Evolutionary conservation across 2,888 invertebrate genomes (phyloP).

Genomic region (Omphaloscelis lunosa): DNA sequence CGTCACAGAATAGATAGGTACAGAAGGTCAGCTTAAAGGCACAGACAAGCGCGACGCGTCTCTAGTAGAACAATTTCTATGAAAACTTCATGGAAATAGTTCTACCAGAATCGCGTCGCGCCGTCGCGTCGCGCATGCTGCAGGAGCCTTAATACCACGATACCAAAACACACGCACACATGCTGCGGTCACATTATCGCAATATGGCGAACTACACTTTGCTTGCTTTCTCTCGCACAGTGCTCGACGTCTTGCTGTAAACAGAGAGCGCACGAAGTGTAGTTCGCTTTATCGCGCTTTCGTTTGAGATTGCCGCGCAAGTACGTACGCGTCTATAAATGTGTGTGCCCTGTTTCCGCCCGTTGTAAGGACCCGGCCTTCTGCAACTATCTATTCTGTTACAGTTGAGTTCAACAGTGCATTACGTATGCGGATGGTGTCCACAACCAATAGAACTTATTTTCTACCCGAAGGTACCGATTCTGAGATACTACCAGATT

Average conservation of each 20-base stretch:
- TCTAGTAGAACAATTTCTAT: too few species aligned
- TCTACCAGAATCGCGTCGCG: too few species aligned
- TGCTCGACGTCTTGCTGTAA: not conserved
- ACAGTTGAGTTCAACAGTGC: conserved; percentile 35
- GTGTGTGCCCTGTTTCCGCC: not conserved
- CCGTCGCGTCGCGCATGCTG: too few species aligned
- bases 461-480: conserved; percentile 33
- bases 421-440: conserved; percentile 69
- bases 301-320: too few species aligned
- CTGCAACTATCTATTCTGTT: not conserved
- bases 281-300: too few species aligned
- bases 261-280: not conserved
- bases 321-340: not conserved
- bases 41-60: too few species aligned
- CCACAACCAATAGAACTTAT: conserved; percentile 59
- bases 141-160: too few species aligned
- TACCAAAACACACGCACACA: too few species aligned
- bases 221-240: not conserved
- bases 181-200: too few species aligned
- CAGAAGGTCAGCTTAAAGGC: not conserved
- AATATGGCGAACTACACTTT: too few species aligned
- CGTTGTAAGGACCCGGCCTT: not conserved
- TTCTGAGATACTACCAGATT: conserved; percentile 17
- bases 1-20: not conserved
- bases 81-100: too few species aligned